A percentile compares a stretch with the other conserved stretches of the same genome.
phyloP scores from a whole-genome alignment of 2,113 vertebrate species.

The Cyanoliseus patagonus region DNA sequence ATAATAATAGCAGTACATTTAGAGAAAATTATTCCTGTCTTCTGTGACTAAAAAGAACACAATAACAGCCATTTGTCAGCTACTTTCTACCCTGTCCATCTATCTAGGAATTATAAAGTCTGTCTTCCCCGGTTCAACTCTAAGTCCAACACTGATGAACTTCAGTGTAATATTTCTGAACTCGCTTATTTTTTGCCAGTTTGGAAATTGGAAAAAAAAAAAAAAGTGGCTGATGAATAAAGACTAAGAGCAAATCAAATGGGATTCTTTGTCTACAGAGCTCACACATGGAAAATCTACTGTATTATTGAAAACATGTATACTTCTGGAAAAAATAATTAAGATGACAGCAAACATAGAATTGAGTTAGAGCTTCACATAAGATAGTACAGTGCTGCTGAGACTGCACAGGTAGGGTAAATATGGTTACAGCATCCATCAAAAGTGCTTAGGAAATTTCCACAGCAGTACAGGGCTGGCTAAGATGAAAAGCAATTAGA shows the following conservation, averaged over 20 bases:
- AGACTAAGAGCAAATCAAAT: conserved; percentile 15
- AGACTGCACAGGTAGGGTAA: conserved; percentile 43
- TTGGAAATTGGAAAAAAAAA: background rate
- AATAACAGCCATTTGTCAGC: background rate
- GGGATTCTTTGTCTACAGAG: conserved; percentile 18
- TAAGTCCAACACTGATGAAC: background rate
- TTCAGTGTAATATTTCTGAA: background rate
- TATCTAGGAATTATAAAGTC: background rate
- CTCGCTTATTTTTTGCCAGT: background rate
- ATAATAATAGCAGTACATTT: conserved; percentile 20
- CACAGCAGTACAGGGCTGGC: conserved; percentile 2
- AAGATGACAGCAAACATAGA: conserved; percentile 46
- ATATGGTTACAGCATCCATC: conserved; percentile 43
- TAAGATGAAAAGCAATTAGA: conserved; percentile 20
- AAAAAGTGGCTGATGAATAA: background rate
- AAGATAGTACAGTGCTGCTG: conserved; percentile 17
- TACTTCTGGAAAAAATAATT: conserved; percentile 59
- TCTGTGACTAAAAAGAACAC: background rate
- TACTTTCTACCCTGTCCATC: background rate
- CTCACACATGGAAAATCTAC: conserved; percentile 55
- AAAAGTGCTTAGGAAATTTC: conserved; percentile 65
- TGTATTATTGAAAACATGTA: conserved; percentile 53
- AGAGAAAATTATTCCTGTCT: conserved; percentile 14
- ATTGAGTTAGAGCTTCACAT: conserved; percentile 47
- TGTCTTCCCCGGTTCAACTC: background rate